Percentiles rank a stretch among this genome's conserved stretches.
phyloP scores from a whole-genome alignment of 2,797 vertebrate genomes.

The Cynodonichthys magdalenae region DNA sequence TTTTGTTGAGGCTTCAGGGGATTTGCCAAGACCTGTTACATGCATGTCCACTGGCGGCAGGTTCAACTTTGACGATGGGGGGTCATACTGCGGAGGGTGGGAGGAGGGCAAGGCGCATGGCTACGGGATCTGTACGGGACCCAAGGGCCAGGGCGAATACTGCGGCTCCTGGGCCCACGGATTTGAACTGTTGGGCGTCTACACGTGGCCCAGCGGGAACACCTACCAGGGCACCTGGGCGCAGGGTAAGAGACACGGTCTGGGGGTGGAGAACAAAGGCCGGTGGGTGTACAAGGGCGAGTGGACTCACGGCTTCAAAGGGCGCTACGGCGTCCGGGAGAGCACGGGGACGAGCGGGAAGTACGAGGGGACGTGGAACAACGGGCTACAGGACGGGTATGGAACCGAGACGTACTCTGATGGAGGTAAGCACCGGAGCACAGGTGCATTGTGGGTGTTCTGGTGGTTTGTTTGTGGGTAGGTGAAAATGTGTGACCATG shows the following conservation, averaged over 20 bases:
- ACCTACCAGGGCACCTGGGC: conserved; percentile 99
- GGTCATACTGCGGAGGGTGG: conserved; percentile 99
- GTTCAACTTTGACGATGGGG: conserved; percentile 99
- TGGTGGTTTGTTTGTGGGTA: conserved; percentile 8
- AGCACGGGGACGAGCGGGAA: conserved; percentile 94
- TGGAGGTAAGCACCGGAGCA: conserved; percentile 87
- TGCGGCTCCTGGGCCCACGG: conserved; percentile 97
- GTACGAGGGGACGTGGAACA: conserved; percentile 99
- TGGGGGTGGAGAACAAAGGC: conserved; percentile 97
- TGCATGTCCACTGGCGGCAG: conserved; percentile 99
- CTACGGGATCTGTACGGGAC: conserved; percentile 98
- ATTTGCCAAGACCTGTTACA: conserved; percentile 97
- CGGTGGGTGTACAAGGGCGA: conserved; percentile 99
- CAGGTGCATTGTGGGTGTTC: conserved; percentile 51
- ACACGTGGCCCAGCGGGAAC: conserved; percentile 99
- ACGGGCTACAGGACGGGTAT: conserved; percentile 97
- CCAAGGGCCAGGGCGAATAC: conserved; percentile 98
- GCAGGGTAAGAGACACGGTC: conserved; percentile 97
- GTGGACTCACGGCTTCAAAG: conserved; percentile 99
- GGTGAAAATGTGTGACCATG: conserved; percentile 5
- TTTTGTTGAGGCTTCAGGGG: conserved; percentile 85
- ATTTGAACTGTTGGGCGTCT: conserved; percentile 97
- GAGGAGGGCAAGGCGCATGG: conserved; percentile 99
- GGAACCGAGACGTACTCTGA: conserved; percentile 98
- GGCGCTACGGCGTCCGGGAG: conserved; percentile 95